These are phyloP conservation scores for Acanthosoma haemorrhoidale DNA, from an alignment of 2,888 invertebrate genomes.

Conservation along the genomic window DNA sequence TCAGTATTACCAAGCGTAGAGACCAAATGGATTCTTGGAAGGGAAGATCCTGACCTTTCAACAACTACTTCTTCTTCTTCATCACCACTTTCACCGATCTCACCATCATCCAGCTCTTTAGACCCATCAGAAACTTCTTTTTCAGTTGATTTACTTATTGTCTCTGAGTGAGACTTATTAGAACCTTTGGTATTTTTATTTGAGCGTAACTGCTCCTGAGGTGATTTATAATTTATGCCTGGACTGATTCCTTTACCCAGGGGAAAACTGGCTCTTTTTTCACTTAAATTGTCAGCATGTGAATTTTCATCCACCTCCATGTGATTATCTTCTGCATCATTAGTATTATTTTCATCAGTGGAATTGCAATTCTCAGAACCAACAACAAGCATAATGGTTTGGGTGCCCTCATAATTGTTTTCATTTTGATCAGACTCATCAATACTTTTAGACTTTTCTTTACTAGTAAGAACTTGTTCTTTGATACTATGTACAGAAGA, in stretches of 20 bases:
- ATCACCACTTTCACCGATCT: not conserved
- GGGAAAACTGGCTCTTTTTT: not conserved
- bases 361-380: too few relatives aligned
- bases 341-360: too few relatives aligned
- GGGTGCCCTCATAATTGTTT: too few relatives aligned
- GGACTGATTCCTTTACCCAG: not conserved
- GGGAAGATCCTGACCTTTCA: too few relatives aligned
- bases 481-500: too few relatives aligned
- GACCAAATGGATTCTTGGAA: slow-evolving; percentile 10
- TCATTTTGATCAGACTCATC: not conserved
- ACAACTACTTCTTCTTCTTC: not conserved
- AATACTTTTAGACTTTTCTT: too few relatives aligned
- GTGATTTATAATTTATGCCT: not conserved
- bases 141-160: too few relatives aligned
- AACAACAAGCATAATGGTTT: too few relatives aligned
- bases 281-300: not conserved
- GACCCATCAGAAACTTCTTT: not conserved
- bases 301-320: not conserved
- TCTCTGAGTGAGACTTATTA: not conserved
- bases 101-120: not conserved
- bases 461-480: not conserved
- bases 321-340: not conserved
- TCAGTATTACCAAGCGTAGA: not conserved
- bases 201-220: not conserved
- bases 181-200: not conserved